phyloP scores from a whole-genome alignment of 2,113 vertebrate genomes.

The Eurypyga helias region DNA sequence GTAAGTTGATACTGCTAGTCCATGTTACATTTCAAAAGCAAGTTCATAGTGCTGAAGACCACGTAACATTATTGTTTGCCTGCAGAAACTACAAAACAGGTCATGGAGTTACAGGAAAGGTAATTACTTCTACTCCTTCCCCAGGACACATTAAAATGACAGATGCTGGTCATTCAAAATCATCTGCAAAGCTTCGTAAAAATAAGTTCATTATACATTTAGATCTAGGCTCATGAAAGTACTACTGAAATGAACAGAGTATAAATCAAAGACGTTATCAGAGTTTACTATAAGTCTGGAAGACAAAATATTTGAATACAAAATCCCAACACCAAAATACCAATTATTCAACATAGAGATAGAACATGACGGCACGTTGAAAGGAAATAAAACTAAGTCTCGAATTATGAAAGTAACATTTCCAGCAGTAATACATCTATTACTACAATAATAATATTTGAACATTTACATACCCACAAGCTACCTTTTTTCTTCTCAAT shows the following conservation, averaged over 20 bases:
- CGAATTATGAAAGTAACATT: background rate
- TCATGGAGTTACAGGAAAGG: conserved; percentile 14
- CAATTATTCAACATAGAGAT: background rate
- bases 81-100: background rate
- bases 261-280: conserved; percentile 41
- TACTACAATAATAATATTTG: background rate
- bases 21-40: background rate
- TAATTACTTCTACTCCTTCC: conserved; percentile 2
- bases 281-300: conserved; percentile 1
- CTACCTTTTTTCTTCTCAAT: background rate
- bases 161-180: conserved; percentile 34
- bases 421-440: conserved; percentile 1
- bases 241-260: background rate
- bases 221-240: conserved; percentile 13
- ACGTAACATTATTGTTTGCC: background rate
- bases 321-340: background rate
- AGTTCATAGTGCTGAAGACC: background rate
- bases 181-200: conserved; percentile 6
- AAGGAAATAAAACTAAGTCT: conserved; percentile 4
- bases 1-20: background rate
- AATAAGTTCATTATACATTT: conserved; percentile 33
- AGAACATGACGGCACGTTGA: background rate
- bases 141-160: conserved; percentile 24
- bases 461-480: background rate
- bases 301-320: conserved; percentile 6